Percentiles rank a stretch among this genome's conserved stretches.
These are phyloP conservation scores for Podarcis muralis DNA, from an alignment of 2,113 vertebrate genomes.

Conservation along the genomic window DNA sequence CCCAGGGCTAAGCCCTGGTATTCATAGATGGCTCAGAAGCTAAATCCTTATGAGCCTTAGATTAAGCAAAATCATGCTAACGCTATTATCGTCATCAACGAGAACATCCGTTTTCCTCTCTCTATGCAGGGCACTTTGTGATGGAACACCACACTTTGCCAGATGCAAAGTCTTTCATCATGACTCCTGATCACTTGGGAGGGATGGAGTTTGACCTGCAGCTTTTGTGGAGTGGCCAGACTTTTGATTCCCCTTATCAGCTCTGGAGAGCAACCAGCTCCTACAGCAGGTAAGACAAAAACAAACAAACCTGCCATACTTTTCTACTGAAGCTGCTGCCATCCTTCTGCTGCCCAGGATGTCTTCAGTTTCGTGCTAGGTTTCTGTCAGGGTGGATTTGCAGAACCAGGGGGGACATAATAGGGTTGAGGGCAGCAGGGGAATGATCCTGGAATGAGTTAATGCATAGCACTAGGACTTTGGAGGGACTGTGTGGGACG, in stretches of 20 bases:
- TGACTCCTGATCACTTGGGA: slow-evolving; percentile 93
- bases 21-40: not conserved
- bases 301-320: fast-evolving
- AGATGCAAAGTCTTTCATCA: slow-evolving; percentile 86
- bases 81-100: too few relatives aligned
- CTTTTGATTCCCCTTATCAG: slow-evolving; percentile 95
- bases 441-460: not conserved
- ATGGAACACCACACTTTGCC: slow-evolving; percentile 95
- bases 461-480: not conserved
- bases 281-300: slow-evolving; percentile 87
- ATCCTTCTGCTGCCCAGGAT: too few relatives aligned
- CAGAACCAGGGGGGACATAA: not conserved
- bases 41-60: not conserved
- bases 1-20: not conserved
- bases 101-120: not conserved
- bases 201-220: slow-evolving; percentile 94
- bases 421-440: not conserved
- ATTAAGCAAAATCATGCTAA: not conserved
- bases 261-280: slow-evolving; percentile 98
- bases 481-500: not conserved
- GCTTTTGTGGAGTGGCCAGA: slow-evolving; percentile 95
- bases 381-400: not conserved
- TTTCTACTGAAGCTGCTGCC: not conserved
- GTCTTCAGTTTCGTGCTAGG: not conserved
- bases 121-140: slow-evolving; percentile 89